These are phyloP conservation scores for Stenodema calcarata DNA, from an alignment of 2,888 invertebrate genomes.

Conservation along the genomic window DNA sequence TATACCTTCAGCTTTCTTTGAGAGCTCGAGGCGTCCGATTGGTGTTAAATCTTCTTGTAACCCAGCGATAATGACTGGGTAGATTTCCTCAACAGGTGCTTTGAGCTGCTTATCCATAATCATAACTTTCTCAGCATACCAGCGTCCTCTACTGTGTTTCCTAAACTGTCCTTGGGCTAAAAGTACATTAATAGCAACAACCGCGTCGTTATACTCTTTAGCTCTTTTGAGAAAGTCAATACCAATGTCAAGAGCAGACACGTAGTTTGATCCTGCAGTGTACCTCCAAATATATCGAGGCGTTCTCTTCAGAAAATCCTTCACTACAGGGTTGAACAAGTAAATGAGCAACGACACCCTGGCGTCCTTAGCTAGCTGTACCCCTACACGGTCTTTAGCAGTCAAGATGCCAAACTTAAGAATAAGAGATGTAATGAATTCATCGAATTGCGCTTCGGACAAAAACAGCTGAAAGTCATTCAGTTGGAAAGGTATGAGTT, in stretches of 20 bases:
- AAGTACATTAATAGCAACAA: background rate
- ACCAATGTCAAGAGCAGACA: conserved; percentile 11
- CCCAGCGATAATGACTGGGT: background rate
- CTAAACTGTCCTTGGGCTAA: conserved; percentile 4
- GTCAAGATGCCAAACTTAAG: conserved; percentile 23
- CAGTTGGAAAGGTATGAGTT: conserved; percentile 21
- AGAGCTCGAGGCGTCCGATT: conserved; percentile 3
- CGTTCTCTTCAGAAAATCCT: conserved; percentile 2
- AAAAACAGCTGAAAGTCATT: background rate
- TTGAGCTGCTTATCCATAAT: conserved; percentile 34
- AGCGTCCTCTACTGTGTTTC: conserved; percentile 26
- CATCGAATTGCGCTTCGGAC: conserved; percentile 11
- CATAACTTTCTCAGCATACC: conserved; percentile 36
- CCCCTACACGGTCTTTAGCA: background rate
- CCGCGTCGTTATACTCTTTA: conserved; percentile 1
- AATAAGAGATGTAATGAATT: conserved; percentile 9
- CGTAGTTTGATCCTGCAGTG: conserved; percentile 34
- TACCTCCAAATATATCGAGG: conserved; percentile 28
- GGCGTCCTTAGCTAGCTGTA: conserved; percentile 6
- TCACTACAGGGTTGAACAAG: background rate
- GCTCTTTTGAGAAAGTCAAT: conserved; percentile 25
- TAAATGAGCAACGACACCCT: background rate
- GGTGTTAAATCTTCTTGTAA: conserved; percentile 19
- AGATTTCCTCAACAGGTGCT: background rate
- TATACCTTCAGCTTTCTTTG: conserved; percentile 27